Evolutionary conservation across 2,113 vertebrate genomes (phyloP), one percentile per base, ranked within the genome.

Genomic region (Cervus canadensis): DNA sequence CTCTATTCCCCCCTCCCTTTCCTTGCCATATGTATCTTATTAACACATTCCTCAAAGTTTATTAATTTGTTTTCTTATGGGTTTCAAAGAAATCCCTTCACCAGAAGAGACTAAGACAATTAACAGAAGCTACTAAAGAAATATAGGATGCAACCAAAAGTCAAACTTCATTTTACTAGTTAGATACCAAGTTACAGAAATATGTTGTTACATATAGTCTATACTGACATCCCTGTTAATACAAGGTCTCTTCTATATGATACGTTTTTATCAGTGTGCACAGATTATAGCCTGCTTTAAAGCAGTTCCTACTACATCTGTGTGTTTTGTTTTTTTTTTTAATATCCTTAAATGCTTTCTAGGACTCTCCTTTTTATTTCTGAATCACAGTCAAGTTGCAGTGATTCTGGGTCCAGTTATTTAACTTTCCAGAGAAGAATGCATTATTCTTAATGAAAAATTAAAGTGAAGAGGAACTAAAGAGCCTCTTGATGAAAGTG

Each of bases 371-470:
- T 81, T 91, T 95, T 57, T 84, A 89, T 15, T 97, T 54, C 50
- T 96, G 93, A 95, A 97, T 26, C 4, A 86, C 11, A 98, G 89
- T 52, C 28, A 21, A 9, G 90, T 81, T 91, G 17, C 33, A 78
- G 25, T 84, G 48, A 92, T 92, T 91, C 86, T 91, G 74, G 79
- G 23, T 93, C 28, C 56, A 12, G 17, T 87, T 89, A 71, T 94
- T 0, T 93, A 95, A 94, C 96, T 83, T 96, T 50, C 87, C 21
- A 13, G 56, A 40, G 67, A 97, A 60, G 93, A 97, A 93, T 93
- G 9, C 0, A 28, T 33, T 59, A 43, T 94, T 98, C 43, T 36
- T 33, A 88, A 96, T 92, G 91, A 85, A 81, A 95, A 97, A 52
- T 57, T 91, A 50, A 50, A 50, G 48, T 50, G 48, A 50, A 50